Evolutionary conservation across 1,140 invertebrate genomes (phyloP).

Genomic region (Halyomorpha halys): DNA sequence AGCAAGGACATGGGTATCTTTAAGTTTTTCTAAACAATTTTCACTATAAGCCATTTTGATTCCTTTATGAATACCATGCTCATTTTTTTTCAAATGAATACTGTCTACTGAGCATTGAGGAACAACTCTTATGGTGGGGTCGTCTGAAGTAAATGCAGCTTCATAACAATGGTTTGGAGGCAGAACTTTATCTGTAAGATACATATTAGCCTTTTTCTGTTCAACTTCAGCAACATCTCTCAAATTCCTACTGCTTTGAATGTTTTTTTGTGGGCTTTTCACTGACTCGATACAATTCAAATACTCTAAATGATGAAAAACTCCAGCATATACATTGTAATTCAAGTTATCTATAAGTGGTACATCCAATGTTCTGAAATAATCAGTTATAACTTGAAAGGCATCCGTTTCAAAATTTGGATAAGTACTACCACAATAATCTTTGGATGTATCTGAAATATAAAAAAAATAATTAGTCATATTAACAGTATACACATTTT

Average conservation of each 20-base stretch:
- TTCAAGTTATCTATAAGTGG: conserved; percentile 22
- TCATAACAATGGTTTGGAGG: conserved; percentile 34
- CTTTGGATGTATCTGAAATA: conserved; percentile 24
- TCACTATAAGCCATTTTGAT: background rate
- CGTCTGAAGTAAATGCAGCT: conserved; percentile 37
- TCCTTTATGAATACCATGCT: background rate
- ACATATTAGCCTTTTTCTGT: background rate
- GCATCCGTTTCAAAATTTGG: conserved; percentile 25
- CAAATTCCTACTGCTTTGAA: too few species aligned
- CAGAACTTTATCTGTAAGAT: conserved; percentile 1
- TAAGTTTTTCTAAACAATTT: background rate
- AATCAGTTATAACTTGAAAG: conserved; percentile 25
- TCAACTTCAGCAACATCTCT: background rate
- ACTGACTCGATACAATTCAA: conserved; percentile 9
- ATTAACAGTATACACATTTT: too few species aligned
- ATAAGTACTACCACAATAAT: conserved; percentile 21
- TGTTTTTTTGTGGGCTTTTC: conserved; percentile 9
- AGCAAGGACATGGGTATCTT: background rate
- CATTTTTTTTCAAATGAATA: conserved; percentile 29
- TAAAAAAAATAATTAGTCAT: background rate
- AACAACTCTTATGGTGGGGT: conserved; percentile 35
- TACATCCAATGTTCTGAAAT: conserved; percentile 20
- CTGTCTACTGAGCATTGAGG: conserved; percentile 33
- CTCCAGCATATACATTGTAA: conserved; percentile 24
- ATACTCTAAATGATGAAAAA: conserved; percentile 10